Percentiles rank a stretch among this genome's conserved stretches.
Conservation (phyloP, 2,888 invertebrate genomes). For the Ceramica pisi region DNA sequence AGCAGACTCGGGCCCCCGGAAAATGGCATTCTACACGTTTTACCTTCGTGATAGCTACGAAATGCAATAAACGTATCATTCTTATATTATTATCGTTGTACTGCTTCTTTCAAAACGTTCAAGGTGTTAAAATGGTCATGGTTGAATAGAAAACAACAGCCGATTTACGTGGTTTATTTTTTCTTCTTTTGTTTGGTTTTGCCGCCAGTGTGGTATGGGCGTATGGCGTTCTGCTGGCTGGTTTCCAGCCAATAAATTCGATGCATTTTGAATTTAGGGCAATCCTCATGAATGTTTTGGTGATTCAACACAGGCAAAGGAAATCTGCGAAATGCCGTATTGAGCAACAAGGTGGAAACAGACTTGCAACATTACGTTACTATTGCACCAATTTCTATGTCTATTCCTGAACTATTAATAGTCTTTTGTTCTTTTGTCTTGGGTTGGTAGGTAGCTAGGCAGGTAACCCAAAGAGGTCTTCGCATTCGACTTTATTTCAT, state of each 20-base stretch:
- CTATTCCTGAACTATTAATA: too few species aligned
- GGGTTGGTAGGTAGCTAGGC: too few species aligned
- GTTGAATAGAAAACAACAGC: conserved; percentile 11
- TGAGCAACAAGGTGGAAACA: too few species aligned
- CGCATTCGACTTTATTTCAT: too few species aligned
- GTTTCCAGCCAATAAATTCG: conserved; percentile 67
- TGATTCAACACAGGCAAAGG: conserved; percentile 42
- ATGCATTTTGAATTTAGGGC: conserved; percentile 72
- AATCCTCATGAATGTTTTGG: conserved; percentile 50
- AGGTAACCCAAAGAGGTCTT: too few species aligned
- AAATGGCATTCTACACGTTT: conserved; percentile 80
- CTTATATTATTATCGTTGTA: conserved; percentile 27
- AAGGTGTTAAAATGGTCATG: conserved; percentile 54
- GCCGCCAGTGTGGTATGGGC: conserved; percentile 72
- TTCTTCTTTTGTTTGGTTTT: conserved; percentile 51
- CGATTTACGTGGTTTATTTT: conserved; percentile 1
- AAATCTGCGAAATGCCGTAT: too few species aligned
- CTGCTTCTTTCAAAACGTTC: conserved; percentile 12
- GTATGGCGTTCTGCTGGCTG: conserved; percentile 68
- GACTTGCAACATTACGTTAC: too few species aligned
- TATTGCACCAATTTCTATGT: too few species aligned
- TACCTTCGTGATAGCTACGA: conserved; percentile 75
- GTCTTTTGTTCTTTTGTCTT: too few species aligned
- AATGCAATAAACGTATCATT: conserved; percentile 48
- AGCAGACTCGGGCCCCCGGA: too few species aligned